These are phyloP conservation scores for Gallirallus australis DNA, from an alignment of 2,797 vertebrate genomes.

Conservation along the genomic window DNA sequence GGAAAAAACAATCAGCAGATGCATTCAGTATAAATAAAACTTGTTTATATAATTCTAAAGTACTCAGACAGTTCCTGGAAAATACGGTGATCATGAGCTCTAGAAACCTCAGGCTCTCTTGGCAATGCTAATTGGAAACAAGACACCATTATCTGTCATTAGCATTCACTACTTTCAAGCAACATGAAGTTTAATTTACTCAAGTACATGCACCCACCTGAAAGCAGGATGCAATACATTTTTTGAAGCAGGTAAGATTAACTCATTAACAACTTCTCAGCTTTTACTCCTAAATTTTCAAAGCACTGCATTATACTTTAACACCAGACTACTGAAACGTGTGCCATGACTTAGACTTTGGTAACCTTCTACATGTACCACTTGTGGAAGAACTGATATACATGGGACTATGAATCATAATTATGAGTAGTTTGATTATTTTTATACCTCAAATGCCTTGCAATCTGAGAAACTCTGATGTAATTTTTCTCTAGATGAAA, in stretches of 20 bases:
- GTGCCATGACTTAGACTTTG: not conserved
- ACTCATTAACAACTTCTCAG: not conserved
- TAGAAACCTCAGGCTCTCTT: slow-evolving; percentile 36
- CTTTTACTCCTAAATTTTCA: not conserved
- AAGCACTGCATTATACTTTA: not conserved
- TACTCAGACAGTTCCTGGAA: slow-evolving; percentile 58
- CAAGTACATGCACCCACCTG: slow-evolving; percentile 21
- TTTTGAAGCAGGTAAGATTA: slow-evolving; percentile 14
- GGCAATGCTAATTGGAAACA: slow-evolving; percentile 64
- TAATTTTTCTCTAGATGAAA: not conserved
- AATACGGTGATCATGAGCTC: slow-evolving; percentile 6
- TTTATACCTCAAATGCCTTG: not conserved
- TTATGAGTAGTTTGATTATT: not conserved
- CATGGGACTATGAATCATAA: not conserved
- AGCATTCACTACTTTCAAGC: slow-evolving; percentile 62
- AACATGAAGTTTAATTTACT: slow-evolving; percentile 52
- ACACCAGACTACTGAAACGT: not conserved
- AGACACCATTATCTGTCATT: slow-evolving; percentile 58
- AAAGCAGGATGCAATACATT: slow-evolving; percentile 29
- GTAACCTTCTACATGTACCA: not conserved
- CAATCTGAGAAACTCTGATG: not conserved
- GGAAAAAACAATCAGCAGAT: slow-evolving; percentile 35
- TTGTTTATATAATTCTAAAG: slow-evolving; percentile 33
- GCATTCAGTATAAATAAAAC: slow-evolving; percentile 50
- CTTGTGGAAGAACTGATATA: not conserved